Conservation (phyloP, 1,140 invertebrate species). For the Phocides pigmalion region DNA sequence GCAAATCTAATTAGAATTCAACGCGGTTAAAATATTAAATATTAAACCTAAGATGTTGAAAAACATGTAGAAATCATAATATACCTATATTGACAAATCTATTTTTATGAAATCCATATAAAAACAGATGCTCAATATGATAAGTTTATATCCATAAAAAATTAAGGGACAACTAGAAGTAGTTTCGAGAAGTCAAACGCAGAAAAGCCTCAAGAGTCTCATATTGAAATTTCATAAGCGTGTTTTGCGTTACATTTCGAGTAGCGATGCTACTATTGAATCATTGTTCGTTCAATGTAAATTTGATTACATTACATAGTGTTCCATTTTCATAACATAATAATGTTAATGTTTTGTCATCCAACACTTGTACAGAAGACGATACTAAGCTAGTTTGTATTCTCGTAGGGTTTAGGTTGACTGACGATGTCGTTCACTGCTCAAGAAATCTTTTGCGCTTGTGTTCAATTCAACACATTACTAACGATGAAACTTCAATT, state of each 20-base stretch:
- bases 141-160: too few species aligned
- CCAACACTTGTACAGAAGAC: slow-evolving; percentile 6
- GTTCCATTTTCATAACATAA: background rate
- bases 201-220: slow-evolving; percentile 19
- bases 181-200: background rate
- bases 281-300: slow-evolving; percentile 11
- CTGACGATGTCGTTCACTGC: slow-evolving; percentile 41
- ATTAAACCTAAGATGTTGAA: too few species aligned
- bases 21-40: too few species aligned
- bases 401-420: slow-evolving; percentile 25
- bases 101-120: too few species aligned
- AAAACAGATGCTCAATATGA: too few species aligned
- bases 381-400: slow-evolving; percentile 21
- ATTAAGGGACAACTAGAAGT: slow-evolving; percentile 7
- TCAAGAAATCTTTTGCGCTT: slow-evolving; percentile 41
- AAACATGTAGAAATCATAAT: too few species aligned
- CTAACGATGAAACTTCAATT: slow-evolving; percentile 32
- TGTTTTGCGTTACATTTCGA: slow-evolving; percentile 4
- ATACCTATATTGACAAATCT: too few species aligned
- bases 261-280: background rate
- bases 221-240: background rate
- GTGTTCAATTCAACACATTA: slow-evolving; percentile 39
- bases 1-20: too few species aligned
- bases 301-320: background rate
- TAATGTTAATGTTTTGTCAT: background rate